Percentiles rank a stretch among this genome's conserved stretches.
phyloP scores from a whole-genome alignment of 2,797 vertebrate species.

The Xyrichtys novacula region DNA sequence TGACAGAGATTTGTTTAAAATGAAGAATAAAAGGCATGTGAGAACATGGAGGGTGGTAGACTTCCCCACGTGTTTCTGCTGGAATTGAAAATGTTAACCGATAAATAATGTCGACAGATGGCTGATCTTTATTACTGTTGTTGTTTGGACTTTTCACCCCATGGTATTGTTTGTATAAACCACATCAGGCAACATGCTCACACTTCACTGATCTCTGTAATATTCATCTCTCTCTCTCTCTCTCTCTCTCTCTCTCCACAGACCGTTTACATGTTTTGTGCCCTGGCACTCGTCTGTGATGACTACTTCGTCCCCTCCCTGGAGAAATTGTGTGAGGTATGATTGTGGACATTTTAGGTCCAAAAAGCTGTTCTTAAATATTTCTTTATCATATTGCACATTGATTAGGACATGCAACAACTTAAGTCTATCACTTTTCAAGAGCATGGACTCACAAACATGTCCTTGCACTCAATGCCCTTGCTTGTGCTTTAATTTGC shows the following conservation, averaged over 20 bases:
- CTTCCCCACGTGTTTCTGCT: neutral
- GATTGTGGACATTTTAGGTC: constrained; percentile 27
- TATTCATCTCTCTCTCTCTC: constrained; percentile 26
- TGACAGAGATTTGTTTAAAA: neutral
- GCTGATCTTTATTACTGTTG: neutral
- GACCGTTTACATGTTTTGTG: constrained; percentile 97
- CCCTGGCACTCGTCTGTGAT: constrained; percentile 93
- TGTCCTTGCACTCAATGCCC: no score
- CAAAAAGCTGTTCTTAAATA: neutral
- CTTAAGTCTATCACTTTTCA: no score
- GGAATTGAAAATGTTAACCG: neutral
- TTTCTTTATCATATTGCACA: neutral
- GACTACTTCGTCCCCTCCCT: constrained; percentile 97
- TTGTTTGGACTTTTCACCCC: neutral
- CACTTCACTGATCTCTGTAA: constrained; percentile 20
- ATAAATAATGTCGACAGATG: neutral
- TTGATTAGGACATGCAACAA: neutral
- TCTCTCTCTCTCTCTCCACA: constrained; percentile 64
- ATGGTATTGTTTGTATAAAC: constrained; percentile 7
- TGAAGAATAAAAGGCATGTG: neutral
- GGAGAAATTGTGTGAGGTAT: constrained; percentile 95
- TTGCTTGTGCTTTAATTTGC: no score
- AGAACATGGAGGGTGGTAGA: neutral
- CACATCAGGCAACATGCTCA: neutral
- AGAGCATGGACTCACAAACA: no score